Percentiles rank a stretch among this genome's conserved stretches.
These are phyloP conservation scores for Melieria crassipennis DNA, from an alignment of 2,888 invertebrate genomes.

Conservation along the genomic window DNA sequence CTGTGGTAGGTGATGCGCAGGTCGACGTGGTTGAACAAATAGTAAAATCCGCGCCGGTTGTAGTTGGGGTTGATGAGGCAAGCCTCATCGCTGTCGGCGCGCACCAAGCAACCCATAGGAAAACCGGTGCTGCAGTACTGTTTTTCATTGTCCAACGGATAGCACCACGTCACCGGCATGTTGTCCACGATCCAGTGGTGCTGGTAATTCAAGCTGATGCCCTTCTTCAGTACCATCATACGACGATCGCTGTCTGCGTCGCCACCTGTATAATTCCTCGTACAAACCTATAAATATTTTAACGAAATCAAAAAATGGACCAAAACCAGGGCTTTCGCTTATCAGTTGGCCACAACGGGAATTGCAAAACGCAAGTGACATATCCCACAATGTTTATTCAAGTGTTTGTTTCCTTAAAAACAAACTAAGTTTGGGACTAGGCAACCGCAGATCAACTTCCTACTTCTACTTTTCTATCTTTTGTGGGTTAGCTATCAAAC, in stretches of 20 bases:
- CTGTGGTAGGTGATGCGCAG: constrained; percentile 93
- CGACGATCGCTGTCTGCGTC: constrained; percentile 74
- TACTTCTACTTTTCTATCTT: too few species aligned
- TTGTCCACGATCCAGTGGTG: constrained; percentile 99
- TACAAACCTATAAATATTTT: constrained; percentile 66
- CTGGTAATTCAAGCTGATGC: constrained; percentile 94
- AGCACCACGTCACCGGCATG: constrained; percentile 99
- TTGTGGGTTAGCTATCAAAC: too few species aligned
- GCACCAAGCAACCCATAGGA: constrained; percentile 95
- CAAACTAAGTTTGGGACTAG: too few species aligned
- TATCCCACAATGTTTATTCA: too few species aligned
- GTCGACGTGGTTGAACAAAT: constrained; percentile 97
- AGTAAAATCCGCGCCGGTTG: constrained; percentile 79
- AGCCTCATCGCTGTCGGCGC: constrained; percentile 68
- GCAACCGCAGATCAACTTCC: too few species aligned
- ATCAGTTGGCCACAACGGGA: too few species aligned
- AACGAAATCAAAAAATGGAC: too few species aligned
- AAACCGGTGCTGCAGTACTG: constrained; percentile 95
- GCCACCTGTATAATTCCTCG: constrained; percentile 76
- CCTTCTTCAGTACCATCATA: constrained; percentile 86
- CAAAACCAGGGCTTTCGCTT: too few species aligned
- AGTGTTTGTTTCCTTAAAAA: too few species aligned
- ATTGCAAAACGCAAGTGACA: too few species aligned
- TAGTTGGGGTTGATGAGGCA: constrained; percentile 71
- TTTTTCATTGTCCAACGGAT: constrained; percentile 76